Percentiles rank a stretch among this genome's conserved stretches.
phyloP scores from a whole-genome alignment of 2,113 vertebrate genomes.

The Micromys minutus region DNA sequence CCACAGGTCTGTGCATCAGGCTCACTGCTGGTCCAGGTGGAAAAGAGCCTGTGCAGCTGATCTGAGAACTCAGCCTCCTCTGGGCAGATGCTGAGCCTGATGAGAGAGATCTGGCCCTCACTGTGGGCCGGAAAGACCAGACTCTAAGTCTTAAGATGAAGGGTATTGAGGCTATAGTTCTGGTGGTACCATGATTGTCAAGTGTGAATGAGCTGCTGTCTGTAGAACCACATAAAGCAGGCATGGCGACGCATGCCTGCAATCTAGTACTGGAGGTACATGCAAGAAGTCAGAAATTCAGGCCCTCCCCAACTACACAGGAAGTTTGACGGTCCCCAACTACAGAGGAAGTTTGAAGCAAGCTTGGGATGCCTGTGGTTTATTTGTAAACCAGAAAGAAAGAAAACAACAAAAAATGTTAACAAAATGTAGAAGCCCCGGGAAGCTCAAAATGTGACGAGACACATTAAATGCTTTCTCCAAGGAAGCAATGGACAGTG shows the following conservation, averaged over 20 bases:
- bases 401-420: background rate
- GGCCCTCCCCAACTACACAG: background rate
- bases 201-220: background rate
- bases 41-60: too few relatives aligned
- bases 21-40: too few relatives aligned
- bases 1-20: too few relatives aligned
- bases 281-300: background rate
- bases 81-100: too few relatives aligned
- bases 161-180: background rate
- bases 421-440: background rate
- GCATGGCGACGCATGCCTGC: fast-evolving
- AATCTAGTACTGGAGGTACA: background rate
- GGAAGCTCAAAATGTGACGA: background rate
- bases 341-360: background rate
- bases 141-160: background rate
- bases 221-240: too few relatives aligned
- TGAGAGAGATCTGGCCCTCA: too few relatives aligned
- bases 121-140: background rate
- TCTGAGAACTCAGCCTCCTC: too few relatives aligned
- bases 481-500: background rate
- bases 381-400: background rate
- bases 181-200: too few relatives aligned
- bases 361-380: too few relatives aligned
- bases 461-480: background rate
- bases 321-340: background rate